A percentile compares a stretch with the other conserved stretches of the same genome.
Evolutionary conservation across 2,113 vertebrate species (phyloP).

Genomic region (Psilopsiagon aymara): DNA sequence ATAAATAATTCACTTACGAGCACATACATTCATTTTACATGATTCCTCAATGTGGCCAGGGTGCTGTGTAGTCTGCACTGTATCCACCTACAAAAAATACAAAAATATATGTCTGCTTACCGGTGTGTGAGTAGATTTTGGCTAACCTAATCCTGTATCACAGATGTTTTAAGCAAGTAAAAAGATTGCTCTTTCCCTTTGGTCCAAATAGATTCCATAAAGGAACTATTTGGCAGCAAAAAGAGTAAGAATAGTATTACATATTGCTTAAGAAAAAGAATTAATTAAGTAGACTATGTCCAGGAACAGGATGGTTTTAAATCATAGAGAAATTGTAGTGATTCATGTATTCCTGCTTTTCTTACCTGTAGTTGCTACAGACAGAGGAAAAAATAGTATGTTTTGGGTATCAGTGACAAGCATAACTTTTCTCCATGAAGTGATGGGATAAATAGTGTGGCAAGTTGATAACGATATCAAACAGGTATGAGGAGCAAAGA

Average conservation of each 20-base stretch:
- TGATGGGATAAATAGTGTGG: not conserved
- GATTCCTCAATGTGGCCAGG: constrained; percentile 76
- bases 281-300: not conserved
- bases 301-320: not conserved
- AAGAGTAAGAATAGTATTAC: not conserved
- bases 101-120: constrained; percentile 80
- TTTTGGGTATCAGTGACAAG: not conserved
- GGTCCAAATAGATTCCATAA: not conserved
- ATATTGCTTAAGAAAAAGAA: not conserved
- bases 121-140: constrained; percentile 63
- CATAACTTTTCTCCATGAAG: not conserved
- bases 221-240: not conserved
- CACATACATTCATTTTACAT: constrained; percentile 80
- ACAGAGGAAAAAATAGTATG: not conserved
- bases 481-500: not conserved
- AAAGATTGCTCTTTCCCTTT: not conserved
- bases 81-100: constrained; percentile 81
- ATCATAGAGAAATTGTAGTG: not conserved
- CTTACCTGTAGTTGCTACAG: not conserved
- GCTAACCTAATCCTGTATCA: constrained; percentile 36
- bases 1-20: constrained; percentile 77
- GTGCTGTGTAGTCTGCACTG: constrained; percentile 74
- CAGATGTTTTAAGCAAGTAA: not conserved
- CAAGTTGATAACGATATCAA: not conserved
- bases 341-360: not conserved